phyloP scores from a whole-genome alignment of 2,888 invertebrate species.

The Caenorhabditis wallacei region DNA sequence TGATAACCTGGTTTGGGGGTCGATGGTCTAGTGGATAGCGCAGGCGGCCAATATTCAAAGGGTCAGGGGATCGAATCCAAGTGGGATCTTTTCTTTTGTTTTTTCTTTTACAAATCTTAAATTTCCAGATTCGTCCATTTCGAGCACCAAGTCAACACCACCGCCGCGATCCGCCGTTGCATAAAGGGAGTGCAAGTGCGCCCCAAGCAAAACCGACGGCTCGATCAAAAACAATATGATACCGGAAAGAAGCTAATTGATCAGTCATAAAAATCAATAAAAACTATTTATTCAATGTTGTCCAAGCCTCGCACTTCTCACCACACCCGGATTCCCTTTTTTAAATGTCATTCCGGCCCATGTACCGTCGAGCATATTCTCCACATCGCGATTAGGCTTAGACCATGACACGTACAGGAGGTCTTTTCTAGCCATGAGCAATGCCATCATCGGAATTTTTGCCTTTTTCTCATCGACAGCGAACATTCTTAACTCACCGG shows the following conservation, averaged over 20 bases:
- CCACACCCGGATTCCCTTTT: background rate
- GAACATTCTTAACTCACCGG: constrained; percentile 54
- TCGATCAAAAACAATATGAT: constrained; percentile 56
- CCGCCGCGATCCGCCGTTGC: constrained; percentile 39
- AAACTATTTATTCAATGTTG: background rate
- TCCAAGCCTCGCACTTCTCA: no score
- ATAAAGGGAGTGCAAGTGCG: background rate
- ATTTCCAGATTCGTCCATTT: constrained; percentile 58
- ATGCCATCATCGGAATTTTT: constrained; percentile 54
- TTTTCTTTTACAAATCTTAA: no score
- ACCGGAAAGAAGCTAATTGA: constrained; percentile 24
- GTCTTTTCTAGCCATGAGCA: constrained; percentile 52
- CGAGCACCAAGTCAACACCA: constrained; percentile 36
- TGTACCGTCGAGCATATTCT: constrained; percentile 35
- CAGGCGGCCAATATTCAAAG: no score
- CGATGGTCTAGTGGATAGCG: no score
- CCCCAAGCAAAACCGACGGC: constrained; percentile 19
- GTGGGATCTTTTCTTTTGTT: no score
- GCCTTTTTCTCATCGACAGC: constrained; percentile 60
- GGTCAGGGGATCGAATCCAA: no score
- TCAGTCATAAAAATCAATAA: background rate
- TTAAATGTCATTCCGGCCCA: constrained; percentile 39
- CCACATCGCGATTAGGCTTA: constrained; percentile 35
- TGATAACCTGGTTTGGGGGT: no score
- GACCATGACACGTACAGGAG: constrained; percentile 51